phyloP scores from a whole-genome alignment of 2,113 vertebrate species.

The Otocyon megalotis region DNA sequence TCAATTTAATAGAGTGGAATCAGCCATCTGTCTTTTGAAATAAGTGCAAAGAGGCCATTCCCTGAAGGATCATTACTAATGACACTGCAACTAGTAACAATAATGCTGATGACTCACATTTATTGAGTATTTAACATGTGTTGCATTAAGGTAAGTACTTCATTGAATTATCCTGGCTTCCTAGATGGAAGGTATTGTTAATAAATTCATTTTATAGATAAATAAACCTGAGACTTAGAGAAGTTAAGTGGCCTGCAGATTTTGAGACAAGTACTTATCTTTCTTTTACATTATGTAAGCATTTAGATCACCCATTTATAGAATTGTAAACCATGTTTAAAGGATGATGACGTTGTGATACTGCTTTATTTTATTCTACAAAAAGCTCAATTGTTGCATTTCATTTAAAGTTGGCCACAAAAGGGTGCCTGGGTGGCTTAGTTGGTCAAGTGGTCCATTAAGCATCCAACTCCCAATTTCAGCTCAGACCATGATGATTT shows the following conservation, averaged over 20 bases:
- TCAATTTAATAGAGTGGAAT: background rate
- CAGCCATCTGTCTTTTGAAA: background rate
- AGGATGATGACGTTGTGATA: background rate
- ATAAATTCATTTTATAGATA: background rate
- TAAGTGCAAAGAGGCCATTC: background rate
- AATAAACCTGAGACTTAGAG: background rate
- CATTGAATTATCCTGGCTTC: background rate
- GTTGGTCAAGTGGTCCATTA: background rate
- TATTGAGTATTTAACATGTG: background rate
- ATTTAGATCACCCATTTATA: constrained; percentile 21
- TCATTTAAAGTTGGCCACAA: background rate
- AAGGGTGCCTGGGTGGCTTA: background rate
- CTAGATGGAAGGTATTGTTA: background rate
- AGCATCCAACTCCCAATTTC: background rate
- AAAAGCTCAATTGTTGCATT: background rate
- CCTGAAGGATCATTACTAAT: background rate
- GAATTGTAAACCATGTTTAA: background rate
- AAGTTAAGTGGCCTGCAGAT: background rate
- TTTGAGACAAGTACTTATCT: background rate
- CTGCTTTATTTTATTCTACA: background rate
- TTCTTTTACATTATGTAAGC: background rate
- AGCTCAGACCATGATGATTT: background rate
- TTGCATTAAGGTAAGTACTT: background rate
- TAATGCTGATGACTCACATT: background rate
- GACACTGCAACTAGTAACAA: background rate